These are phyloP conservation scores for Drosophila mayri DNA, from an alignment of 1,140 invertebrate genomes.

Conservation along the genomic window DNA sequence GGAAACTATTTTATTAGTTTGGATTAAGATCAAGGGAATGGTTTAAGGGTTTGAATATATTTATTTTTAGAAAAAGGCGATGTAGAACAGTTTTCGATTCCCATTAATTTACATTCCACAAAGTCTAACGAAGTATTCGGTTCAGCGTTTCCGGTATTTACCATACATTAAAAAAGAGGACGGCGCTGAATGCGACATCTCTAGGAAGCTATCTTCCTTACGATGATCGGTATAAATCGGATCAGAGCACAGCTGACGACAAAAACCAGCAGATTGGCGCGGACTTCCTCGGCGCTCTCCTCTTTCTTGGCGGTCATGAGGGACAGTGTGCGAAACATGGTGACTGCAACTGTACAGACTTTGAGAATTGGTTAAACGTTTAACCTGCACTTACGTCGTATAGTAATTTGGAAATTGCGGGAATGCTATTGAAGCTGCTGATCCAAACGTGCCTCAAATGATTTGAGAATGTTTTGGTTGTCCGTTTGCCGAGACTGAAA, in stretches of 20 bases:
- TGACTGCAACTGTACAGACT: conserved; percentile 11
- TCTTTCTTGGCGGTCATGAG: conserved; percentile 24
- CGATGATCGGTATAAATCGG: conserved; percentile 39
- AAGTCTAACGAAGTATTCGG: neutral
- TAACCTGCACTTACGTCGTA: conserved; percentile 11
- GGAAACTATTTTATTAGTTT: neutral
- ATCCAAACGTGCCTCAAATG: neutral
- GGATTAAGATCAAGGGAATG: neutral
- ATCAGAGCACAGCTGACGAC: conserved; percentile 44
- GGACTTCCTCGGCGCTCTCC: conserved; percentile 40
- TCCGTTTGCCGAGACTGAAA: neutral
- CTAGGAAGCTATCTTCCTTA: conserved; percentile 24
- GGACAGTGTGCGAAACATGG: conserved; percentile 56
- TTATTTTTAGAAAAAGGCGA: neutral
- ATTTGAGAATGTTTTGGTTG: neutral
- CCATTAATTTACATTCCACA: neutral
- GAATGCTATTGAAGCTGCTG: no score
- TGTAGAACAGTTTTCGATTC: neutral
- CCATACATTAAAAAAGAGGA: neutral
- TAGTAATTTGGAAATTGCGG: conserved; percentile 8
- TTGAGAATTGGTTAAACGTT: neutral
- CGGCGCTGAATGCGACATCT: neutral
- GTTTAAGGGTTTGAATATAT: neutral
- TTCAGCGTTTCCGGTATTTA: neutral
- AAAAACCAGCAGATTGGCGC: conserved; percentile 56